A percentile compares a stretch with the other conserved stretches of the same genome.
Evolutionary conservation across 2,113 vertebrate genomes (phyloP).

Genomic region (Ardeotis arabs): DNA sequence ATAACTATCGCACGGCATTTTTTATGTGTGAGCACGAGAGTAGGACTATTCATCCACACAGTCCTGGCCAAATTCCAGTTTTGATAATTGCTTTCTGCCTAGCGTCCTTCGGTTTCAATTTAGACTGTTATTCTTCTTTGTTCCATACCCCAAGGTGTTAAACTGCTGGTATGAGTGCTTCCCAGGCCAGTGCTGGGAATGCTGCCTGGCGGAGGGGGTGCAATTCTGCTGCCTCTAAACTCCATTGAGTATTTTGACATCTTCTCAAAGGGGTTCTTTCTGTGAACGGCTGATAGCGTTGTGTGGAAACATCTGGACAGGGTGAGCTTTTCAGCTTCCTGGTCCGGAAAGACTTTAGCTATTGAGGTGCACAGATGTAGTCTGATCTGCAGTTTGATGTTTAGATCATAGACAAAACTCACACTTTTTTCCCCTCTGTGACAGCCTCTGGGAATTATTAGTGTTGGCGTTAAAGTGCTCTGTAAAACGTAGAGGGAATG

Average conservation of each 20-base stretch:
- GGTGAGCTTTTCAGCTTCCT: constrained; percentile 33
- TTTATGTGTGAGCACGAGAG: not conserved
- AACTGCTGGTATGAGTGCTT: not conserved
- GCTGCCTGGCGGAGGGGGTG: not conserved
- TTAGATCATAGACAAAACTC: constrained; percentile 13
- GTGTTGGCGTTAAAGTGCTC: not conserved
- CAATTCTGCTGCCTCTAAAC: not conserved
- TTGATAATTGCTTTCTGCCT: constrained; percentile 18
- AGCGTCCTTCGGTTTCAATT: not conserved
- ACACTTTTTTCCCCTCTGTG: not conserved
- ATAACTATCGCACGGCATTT: not conserved
- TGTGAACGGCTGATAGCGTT: not conserved
- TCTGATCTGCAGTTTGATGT: constrained; percentile 47
- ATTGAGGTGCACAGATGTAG: constrained; percentile 22
- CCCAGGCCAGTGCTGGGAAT: not conserved
- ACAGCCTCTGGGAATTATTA: constrained; percentile 13
- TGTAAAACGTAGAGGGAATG: not conserved
- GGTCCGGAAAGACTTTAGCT: not conserved
- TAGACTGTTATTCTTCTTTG: not conserved
- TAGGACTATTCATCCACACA: not conserved
- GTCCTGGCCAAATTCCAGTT: not conserved
- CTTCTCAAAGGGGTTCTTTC: not conserved
- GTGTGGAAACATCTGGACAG: constrained; percentile 53
- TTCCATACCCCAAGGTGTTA: constrained; percentile 4
- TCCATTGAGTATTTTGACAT: not conserved